Percentiles rank a stretch among this genome's conserved stretches.
Evolutionary conservation across 2,888 invertebrate species (phyloP).

Genomic region (Nemurella pictetii): DNA sequence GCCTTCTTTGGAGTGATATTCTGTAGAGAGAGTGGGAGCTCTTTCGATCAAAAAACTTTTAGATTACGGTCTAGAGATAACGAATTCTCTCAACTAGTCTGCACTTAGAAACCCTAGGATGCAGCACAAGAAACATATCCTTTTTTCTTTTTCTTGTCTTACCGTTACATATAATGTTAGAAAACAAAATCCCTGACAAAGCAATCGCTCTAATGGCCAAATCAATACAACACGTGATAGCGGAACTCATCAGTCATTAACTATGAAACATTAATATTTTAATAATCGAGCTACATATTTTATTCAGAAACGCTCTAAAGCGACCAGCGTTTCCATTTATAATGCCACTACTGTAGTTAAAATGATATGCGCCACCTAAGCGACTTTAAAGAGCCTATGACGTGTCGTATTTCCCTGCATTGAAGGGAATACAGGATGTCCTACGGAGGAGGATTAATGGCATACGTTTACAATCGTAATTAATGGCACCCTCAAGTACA

Average conservation of each 20-base stretch:
- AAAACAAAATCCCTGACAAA: not conserved
- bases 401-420: not conserved
- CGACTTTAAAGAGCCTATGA: not conserved
- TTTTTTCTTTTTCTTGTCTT: not conserved
- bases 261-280: not conserved
- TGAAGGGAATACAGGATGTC: not conserved
- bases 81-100: not conserved
- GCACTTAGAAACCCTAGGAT: not conserved
- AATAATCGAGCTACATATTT: not conserved
- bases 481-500: not conserved
- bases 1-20: not conserved
- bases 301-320: not conserved
- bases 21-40: not conserved
- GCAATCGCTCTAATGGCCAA: not conserved
- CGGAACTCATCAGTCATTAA: not conserved
- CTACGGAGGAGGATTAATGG: not conserved
- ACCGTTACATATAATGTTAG: too few relatives aligned
- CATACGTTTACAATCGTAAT: constrained; percentile 14
- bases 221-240: not conserved
- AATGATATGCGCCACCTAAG: not conserved
- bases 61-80: not conserved
- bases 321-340: not conserved
- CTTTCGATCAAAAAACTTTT: not conserved
- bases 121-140: not conserved
- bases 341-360: not conserved